Evolutionary conservation across 2,888 invertebrate species (phyloP).

Genomic region (Drosophila trichaetosa): DNA sequence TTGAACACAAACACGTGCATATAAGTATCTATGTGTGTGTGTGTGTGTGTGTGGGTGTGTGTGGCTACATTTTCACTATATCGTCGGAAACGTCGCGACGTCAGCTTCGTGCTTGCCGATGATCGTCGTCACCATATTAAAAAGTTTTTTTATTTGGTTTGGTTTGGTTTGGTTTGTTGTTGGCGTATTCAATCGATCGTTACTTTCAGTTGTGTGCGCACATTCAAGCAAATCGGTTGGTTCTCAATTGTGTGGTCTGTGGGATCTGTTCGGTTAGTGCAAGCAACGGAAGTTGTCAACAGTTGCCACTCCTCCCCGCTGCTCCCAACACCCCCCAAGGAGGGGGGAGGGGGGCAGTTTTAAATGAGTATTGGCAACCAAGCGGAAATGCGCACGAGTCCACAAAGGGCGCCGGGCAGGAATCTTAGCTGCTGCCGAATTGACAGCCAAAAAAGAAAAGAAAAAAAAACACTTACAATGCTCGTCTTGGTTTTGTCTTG

Average conservation of each 20-base stretch:
- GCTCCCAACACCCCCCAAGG: slow-evolving; percentile 16
- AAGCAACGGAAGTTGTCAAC: slow-evolving; percentile 70
- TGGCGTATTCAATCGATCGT: slow-evolving; percentile 64
- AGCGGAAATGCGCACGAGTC: slow-evolving; percentile 70
- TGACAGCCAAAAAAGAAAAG: slow-evolving; percentile 14
- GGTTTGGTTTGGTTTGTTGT: slow-evolving; percentile 20
- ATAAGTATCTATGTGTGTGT: neutral
- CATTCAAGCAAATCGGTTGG: slow-evolving; percentile 79
- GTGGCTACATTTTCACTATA: slow-evolving; percentile 38
- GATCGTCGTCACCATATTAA: slow-evolving; percentile 27
- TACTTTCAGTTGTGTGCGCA: slow-evolving; percentile 77
- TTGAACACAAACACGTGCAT: slow-evolving; percentile 20
- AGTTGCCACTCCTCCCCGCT: slow-evolving; percentile 1
- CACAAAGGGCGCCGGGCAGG: slow-evolving; percentile 46
- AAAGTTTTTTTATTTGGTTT: slow-evolving; percentile 28
- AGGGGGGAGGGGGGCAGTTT: neutral
- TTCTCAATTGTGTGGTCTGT: slow-evolving; percentile 22
- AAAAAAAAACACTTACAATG: slow-evolving; percentile 34
- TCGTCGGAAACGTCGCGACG: slow-evolving; percentile 29
- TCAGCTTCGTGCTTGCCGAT: slow-evolving; percentile 28
- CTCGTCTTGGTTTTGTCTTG: slow-evolving; percentile 8
- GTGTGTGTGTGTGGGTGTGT: neutral
- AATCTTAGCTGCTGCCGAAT: slow-evolving; percentile 16
- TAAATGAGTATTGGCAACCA: slow-evolving; percentile 68
- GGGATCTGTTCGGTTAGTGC: slow-evolving; percentile 64